Evolutionary conservation across 1,140 invertebrate species (phyloP).

Genomic region (Pinna nobilis): DNA sequence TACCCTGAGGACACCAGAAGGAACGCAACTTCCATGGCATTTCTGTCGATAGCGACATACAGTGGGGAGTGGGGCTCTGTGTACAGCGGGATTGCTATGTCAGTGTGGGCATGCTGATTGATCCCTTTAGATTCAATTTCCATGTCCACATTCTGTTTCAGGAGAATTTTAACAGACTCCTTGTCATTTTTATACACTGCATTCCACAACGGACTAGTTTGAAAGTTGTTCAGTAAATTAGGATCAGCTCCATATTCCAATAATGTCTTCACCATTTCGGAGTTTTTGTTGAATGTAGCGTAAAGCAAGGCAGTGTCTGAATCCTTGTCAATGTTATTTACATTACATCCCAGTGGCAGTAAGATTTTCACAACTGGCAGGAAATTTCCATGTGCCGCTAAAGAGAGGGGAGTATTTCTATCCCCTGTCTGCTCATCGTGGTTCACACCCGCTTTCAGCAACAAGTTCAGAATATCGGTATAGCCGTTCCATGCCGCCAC

Average conservation of each 20-base stretch:
- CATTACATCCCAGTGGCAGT: slow-evolving; percentile 59
- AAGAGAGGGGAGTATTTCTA: slow-evolving; percentile 60
- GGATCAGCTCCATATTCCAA: slow-evolving; percentile 62
- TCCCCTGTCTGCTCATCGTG: slow-evolving; percentile 56
- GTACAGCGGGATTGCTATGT: slow-evolving; percentile 49
- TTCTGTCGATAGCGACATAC: slow-evolving; percentile 55
- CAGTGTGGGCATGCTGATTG: slow-evolving; percentile 55
- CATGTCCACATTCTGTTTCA: slow-evolving; percentile 60
- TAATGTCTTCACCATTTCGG: slow-evolving; percentile 48
- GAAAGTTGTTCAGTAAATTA: slow-evolving; percentile 47
- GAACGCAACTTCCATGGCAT: slow-evolving; percentile 38
- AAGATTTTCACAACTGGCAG: slow-evolving; percentile 49
- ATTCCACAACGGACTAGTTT: slow-evolving; percentile 66
- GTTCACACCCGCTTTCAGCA: slow-evolving; percentile 48
- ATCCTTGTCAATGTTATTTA: slow-evolving; percentile 67
- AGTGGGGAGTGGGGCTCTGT: slow-evolving; percentile 47
- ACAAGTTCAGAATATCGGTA: slow-evolving; percentile 37
- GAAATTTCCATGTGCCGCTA: slow-evolving; percentile 62
- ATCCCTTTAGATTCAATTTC: slow-evolving; percentile 55
- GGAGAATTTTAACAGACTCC: slow-evolving; percentile 54
- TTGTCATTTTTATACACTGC: slow-evolving; percentile 55
- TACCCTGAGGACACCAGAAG: slow-evolving; percentile 59
- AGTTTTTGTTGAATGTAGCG: slow-evolving; percentile 63
- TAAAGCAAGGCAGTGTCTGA: slow-evolving; percentile 63
- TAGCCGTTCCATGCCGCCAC: slow-evolving; percentile 64